Evolutionary conservation across 2,113 vertebrate species (phyloP).

Genomic region (Xenopus laevis): DNA sequence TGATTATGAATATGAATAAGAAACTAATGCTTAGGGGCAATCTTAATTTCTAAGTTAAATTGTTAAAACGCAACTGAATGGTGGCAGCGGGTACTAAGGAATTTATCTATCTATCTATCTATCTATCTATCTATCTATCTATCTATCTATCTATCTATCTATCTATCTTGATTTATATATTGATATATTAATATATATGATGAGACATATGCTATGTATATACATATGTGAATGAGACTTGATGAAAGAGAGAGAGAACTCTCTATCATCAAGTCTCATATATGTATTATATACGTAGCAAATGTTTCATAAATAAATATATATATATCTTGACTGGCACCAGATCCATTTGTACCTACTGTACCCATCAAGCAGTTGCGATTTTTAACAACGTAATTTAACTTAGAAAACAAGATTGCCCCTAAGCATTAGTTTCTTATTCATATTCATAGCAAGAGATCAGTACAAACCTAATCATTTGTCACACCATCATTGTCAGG

Average conservation of each 20-base stretch:
- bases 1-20: neutral
- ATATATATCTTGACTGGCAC: neutral
- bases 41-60: neutral
- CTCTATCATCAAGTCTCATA: too few species aligned
- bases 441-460: neutral
- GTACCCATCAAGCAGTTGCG: slow-evolving; percentile 8
- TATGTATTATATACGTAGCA: too few species aligned
- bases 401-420: neutral
- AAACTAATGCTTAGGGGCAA: neutral
- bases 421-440: neutral
- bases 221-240: too few species aligned
- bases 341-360: too few species aligned
- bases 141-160: neutral
- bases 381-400: neutral
- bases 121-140: too few species aligned
- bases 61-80: slow-evolving; percentile 24
- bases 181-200: too few species aligned
- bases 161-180: too few species aligned
- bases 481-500: slow-evolving; percentile 44
- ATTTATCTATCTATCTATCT: too few species aligned
- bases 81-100: too few species aligned
- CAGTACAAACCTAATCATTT: slow-evolving; percentile 35
- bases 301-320: too few species aligned
- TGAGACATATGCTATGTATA: too few species aligned
- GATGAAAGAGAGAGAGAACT: too few species aligned